Evolutionary conservation across 2,797 vertebrate genomes (phyloP).

Genomic region (Acanthurus leucopareius): DNA sequence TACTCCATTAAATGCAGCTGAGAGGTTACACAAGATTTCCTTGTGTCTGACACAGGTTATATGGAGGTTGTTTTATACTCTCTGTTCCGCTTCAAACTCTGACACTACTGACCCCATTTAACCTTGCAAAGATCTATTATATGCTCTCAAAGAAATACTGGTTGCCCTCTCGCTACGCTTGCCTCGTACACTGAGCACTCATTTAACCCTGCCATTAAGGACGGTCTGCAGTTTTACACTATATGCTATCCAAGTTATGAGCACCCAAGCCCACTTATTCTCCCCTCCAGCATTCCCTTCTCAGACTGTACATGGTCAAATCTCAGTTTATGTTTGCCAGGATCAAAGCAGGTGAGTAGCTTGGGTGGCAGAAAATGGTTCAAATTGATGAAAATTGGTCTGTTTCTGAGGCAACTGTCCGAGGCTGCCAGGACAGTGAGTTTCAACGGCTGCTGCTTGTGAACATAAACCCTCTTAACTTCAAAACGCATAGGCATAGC

Average conservation of each 20-base stretch:
- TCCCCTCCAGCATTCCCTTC: neutral
- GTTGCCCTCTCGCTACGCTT: neutral
- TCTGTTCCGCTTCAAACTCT: neutral
- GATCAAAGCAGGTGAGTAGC: neutral
- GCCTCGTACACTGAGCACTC: neutral
- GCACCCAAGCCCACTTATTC: neutral
- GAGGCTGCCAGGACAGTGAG: neutral
- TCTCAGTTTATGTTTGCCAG: neutral
- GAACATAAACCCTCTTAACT: neutral
- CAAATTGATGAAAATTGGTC: slow-evolving; percentile 9
- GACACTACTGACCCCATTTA: neutral
- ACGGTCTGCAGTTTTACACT: too few species aligned
- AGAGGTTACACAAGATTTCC: neutral
- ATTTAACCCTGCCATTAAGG: slow-evolving; percentile 14
- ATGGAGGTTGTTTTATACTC: neutral
- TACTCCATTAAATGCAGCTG: neutral
- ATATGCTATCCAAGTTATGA: neutral
- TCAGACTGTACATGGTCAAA: neutral
- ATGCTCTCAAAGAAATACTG: neutral
- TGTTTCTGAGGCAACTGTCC: slow-evolving; percentile 1
- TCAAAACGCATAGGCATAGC: neutral
- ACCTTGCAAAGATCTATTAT: neutral
- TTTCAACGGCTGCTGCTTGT: neutral
- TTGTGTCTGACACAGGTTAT: neutral
- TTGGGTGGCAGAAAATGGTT: neutral